Evolutionary conservation across 1,140 invertebrate genomes (phyloP).

Genomic region (Bombus superbus): DNA sequence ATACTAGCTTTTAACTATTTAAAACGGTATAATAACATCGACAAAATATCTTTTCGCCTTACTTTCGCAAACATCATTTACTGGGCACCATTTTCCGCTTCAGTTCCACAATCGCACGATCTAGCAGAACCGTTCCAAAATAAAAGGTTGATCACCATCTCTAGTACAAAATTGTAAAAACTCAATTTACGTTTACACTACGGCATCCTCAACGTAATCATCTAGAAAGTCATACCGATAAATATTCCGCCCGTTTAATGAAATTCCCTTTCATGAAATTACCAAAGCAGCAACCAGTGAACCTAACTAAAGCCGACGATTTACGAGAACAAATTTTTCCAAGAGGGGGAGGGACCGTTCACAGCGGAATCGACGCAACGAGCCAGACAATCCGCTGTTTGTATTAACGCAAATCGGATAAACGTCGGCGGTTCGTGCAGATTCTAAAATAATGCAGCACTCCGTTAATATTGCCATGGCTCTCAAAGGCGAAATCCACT

Average conservation of each 20-base stretch:
- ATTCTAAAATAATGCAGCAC: slow-evolving; percentile 18
- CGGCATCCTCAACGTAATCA: not conserved
- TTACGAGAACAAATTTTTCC: not conserved
- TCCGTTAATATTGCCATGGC: not conserved
- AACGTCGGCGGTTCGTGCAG: slow-evolving; percentile 6
- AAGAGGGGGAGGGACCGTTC: too few species aligned
- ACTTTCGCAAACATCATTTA: not conserved
- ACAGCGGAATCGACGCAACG: not conserved
- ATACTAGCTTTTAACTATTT: not conserved
- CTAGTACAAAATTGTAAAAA: not conserved
- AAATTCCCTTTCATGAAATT: not conserved
- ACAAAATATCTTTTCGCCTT: not conserved
- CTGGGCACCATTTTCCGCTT: not conserved
- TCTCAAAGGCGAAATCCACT: not conserved
- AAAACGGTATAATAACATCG: not conserved
- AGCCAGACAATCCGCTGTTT: slow-evolving; percentile 8
- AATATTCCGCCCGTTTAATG: not conserved
- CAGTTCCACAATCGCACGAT: not conserved
- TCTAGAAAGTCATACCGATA: not conserved
- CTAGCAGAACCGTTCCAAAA: too few species aligned
- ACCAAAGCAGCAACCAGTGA: not conserved
- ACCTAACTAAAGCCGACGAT: not conserved
- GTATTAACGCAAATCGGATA: slow-evolving; percentile 30
- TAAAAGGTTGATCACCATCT: not conserved
- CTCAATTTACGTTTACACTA: not conserved